A percentile compares a stretch with the other conserved stretches of the same genome.
phyloP scores from a whole-genome alignment of 2,888 invertebrate species.

The Biston stratarius region DNA sequence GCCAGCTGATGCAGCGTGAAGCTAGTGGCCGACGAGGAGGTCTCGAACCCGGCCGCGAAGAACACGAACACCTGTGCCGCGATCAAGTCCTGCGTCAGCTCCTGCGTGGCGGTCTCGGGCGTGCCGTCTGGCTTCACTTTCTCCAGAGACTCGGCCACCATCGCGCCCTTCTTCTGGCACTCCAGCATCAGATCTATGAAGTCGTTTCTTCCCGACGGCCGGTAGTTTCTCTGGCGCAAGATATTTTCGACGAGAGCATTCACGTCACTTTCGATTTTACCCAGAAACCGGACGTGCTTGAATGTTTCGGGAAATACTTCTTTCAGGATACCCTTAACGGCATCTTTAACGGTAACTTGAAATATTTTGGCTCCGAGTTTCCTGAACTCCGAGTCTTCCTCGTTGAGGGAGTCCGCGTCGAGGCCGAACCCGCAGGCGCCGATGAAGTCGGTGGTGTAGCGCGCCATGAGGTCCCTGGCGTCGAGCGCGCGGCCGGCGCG shows the following conservation, averaged over 20 bases:
- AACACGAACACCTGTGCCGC: slow-evolving; percentile 71
- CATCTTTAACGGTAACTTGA: slow-evolving; percentile 44
- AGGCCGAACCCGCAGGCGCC: slow-evolving; percentile 72
- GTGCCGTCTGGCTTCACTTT: slow-evolving; percentile 54
- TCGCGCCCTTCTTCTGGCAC: slow-evolving; percentile 56
- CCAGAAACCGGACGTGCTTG: slow-evolving; percentile 45
- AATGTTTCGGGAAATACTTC: slow-evolving; percentile 60
- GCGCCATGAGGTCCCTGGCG: slow-evolving; percentile 71
- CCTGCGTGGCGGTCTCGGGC: slow-evolving; percentile 41
- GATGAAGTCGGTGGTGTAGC: slow-evolving; percentile 72
- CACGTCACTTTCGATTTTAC: slow-evolving; percentile 53
- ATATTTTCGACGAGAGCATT: slow-evolving; percentile 53
- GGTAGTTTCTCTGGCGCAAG: slow-evolving; percentile 53
- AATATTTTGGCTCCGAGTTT: slow-evolving; percentile 63
- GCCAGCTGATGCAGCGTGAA: slow-evolving; percentile 71
- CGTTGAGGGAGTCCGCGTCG: slow-evolving; percentile 63
- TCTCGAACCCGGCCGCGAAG: slow-evolving; percentile 80
- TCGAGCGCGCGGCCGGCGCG: slow-evolving; percentile 53
- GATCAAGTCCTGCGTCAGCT: slow-evolving; percentile 53
- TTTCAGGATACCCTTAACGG: slow-evolving; percentile 52
- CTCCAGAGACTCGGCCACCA: slow-evolving; percentile 59
- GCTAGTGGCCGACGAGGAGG: slow-evolving; percentile 76
- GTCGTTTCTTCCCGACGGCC: slow-evolving; percentile 64
- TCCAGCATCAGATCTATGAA: slow-evolving; percentile 65
- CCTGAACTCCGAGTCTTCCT: slow-evolving; percentile 64